Evolutionary conservation across 2,888 invertebrate genomes (phyloP), one percentile per base, ranked within the genome.

Genomic region (Lacanobia wlatinum): DNA sequence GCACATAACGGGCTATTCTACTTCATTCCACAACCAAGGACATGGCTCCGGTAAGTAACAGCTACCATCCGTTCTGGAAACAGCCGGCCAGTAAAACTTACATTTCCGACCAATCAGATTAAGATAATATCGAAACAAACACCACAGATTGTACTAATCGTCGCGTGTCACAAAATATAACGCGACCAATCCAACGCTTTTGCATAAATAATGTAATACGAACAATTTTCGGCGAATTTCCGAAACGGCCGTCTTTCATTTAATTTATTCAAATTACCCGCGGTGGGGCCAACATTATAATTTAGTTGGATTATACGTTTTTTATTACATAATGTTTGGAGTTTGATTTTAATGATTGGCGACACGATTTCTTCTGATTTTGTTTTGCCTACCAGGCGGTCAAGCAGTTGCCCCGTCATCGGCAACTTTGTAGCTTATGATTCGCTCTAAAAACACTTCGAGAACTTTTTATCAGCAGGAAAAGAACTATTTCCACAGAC

Each of bases 231-330:
- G 82, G 76, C 81, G 71, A 85, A 86, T 82, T 85, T 83, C 84
- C 84, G 82, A 87, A 87, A 86, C 80, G 80, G 82, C 82, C 83
- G 83, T 67, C 63, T 80, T 81, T 71, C 76, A 78, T 40, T 83
- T 89, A 88, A 90, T 89, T 81, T 90, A 90, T 90, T 88, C 88
- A 90, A 90, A 90, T 88, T 87, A 87, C 82, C 62, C 73, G 66
- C 78, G 53, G 86, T 87, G 80, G 72, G 79, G 64, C 72, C 80
- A 70, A 83, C 87, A 87, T 87, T 84, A 85, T 89, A 88, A 89
- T 90, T 89, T 88, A 71, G 81, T 80, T 74, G 83, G 84, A 87
- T 87, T 85, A 85, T 82, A 83, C 72, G 65, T 73, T 80, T 80
- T 85, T 81, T 86, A 76, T 85, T 76, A 76, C 83, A 78, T 80